Evolutionary conservation across 2,888 invertebrate genomes (phyloP).

Genomic region (Leptinotarsa juncta): DNA sequence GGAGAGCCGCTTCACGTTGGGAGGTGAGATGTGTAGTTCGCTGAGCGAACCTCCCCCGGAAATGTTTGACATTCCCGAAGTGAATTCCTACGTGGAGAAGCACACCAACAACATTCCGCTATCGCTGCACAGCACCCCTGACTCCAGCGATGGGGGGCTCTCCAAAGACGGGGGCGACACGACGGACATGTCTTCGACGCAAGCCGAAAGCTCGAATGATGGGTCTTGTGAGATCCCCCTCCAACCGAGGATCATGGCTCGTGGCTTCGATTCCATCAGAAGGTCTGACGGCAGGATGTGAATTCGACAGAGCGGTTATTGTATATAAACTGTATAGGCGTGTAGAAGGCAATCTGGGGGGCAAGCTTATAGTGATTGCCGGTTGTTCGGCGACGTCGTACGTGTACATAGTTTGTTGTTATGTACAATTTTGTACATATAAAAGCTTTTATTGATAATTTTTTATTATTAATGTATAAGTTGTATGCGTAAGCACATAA

Average conservation of each 20-base stretch:
- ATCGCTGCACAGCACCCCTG: constrained; percentile 44
- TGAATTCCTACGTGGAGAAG: constrained; percentile 34
- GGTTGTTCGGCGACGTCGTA: constrained; percentile 47
- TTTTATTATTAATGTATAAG: constrained; percentile 45
- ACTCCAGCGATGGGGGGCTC: constrained; percentile 35
- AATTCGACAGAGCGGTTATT: constrained; percentile 53
- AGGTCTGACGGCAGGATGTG: constrained; percentile 49
- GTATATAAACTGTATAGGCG: constrained; percentile 35
- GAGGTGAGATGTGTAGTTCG: constrained; percentile 64
- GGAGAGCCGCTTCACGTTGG: constrained; percentile 60
- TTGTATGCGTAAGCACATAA: constrained; percentile 49
- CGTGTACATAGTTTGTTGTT: constrained; percentile 59
- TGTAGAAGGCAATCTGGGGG: constrained; percentile 14
- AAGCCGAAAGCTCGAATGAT: constrained; percentile 56
- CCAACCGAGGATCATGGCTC: constrained; percentile 61
- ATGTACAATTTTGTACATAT: constrained; percentile 62
- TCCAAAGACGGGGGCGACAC: constrained; percentile 37
- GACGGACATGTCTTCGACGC: constrained; percentile 42
- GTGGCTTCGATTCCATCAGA: constrained; percentile 29
- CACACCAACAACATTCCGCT: constrained; percentile 30
- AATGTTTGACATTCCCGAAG: constrained; percentile 61
- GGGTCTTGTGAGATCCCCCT: constrained; percentile 64
- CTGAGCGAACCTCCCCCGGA: constrained; percentile 65
- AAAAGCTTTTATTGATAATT: constrained; percentile 52
- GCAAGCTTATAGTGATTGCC: constrained; percentile 39